A percentile compares a stretch with the other conserved stretches of the same genome.
These are phyloP conservation scores for Sebastes taczanowskii DNA, from an alignment of 2,797 vertebrate genomes.

Conservation along the genomic window DNA sequence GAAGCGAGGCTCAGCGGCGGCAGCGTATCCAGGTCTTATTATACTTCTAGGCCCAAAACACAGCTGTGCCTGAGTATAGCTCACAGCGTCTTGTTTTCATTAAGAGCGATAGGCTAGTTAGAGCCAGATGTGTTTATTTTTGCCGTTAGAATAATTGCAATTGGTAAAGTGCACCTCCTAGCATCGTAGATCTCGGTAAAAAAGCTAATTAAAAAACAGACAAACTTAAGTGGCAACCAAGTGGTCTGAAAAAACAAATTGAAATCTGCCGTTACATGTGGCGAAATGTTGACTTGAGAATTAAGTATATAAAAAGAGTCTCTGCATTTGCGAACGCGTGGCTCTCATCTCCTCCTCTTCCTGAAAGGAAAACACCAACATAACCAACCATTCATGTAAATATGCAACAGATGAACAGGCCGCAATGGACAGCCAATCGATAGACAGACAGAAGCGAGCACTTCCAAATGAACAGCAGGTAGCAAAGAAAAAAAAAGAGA, in stretches of 20 bases:
- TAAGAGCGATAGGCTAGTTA: not conserved
- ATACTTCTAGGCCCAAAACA: too few species aligned
- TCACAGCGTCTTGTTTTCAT: not conserved
- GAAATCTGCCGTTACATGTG: slow-evolving; percentile 31
- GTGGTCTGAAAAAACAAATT: not conserved
- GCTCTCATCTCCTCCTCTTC: slow-evolving; percentile 21
- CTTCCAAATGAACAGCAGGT: slow-evolving; percentile 75
- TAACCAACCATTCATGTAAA: slow-evolving; percentile 64
- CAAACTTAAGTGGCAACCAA: slow-evolving; percentile 5
- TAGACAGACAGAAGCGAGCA: slow-evolving; percentile 61
- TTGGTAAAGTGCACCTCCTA: not conserved
- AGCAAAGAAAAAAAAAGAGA: slow-evolving; percentile 60
- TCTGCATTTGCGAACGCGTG: not conserved
- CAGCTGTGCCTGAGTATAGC: not conserved
- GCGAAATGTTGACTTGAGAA: slow-evolving; percentile 46
- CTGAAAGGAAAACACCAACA: slow-evolving; percentile 43
- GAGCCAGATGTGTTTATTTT: not conserved
- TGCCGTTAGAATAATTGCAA: not conserved
- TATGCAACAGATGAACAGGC: slow-evolving; percentile 69
- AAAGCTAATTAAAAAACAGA: slow-evolving; percentile 1
- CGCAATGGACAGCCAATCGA: slow-evolving; percentile 60
- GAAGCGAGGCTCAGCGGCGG: too few species aligned
- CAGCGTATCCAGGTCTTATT: too few species aligned
- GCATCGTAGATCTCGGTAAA: not conserved
- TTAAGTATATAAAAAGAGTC: slow-evolving; percentile 35